A percentile compares a stretch with the other conserved stretches of the same genome.
These are phyloP conservation scores for Plemyria rubiginata DNA, from an alignment of 2,888 invertebrate genomes.

Conservation along the genomic window DNA sequence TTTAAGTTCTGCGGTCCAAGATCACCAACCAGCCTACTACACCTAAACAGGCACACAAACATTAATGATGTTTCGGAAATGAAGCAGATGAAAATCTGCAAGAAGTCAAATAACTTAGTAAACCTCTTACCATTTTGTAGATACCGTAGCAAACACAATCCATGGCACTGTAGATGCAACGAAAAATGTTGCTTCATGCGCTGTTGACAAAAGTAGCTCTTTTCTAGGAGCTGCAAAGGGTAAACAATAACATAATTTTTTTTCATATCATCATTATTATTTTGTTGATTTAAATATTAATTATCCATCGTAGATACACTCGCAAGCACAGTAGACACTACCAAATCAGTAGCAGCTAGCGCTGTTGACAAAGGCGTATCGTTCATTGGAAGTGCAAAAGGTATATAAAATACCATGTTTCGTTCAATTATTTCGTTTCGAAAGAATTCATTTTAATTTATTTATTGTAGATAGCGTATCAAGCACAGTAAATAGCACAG, in stretches of 20 bases:
- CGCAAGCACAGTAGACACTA: conserved; percentile 59
- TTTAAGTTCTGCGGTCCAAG: too few species aligned
- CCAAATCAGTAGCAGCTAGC: conserved; percentile 54
- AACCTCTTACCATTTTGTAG: conserved; percentile 15
- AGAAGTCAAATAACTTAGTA: background rate
- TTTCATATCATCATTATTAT: conserved; percentile 7
- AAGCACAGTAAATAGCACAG: conserved; percentile 56
- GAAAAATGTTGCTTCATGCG: conserved; percentile 61
- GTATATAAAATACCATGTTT: conserved; percentile 37
- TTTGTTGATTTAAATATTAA: conserved; percentile 18
- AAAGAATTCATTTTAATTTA: conserved; percentile 11
- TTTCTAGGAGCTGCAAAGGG: conserved; percentile 60
- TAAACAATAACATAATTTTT: conserved; percentile 38
- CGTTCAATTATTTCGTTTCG: conserved; percentile 15
- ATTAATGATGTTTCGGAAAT: background rate
- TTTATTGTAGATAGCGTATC: conserved; percentile 63
- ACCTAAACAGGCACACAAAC: too few species aligned
- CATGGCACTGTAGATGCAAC: conserved; percentile 62
- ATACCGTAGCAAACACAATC: conserved; percentile 47
- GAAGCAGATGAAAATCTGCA: background rate
- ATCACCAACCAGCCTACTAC: too few species aligned
- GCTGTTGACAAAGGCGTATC: conserved; percentile 58
- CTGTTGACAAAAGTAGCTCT: conserved; percentile 56
- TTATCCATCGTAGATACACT: conserved; percentile 56
- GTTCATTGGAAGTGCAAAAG: conserved; percentile 60